These are phyloP conservation scores for Amaurobius ferox DNA, from an alignment of 2,888 invertebrate species.

Conservation along the genomic window DNA sequence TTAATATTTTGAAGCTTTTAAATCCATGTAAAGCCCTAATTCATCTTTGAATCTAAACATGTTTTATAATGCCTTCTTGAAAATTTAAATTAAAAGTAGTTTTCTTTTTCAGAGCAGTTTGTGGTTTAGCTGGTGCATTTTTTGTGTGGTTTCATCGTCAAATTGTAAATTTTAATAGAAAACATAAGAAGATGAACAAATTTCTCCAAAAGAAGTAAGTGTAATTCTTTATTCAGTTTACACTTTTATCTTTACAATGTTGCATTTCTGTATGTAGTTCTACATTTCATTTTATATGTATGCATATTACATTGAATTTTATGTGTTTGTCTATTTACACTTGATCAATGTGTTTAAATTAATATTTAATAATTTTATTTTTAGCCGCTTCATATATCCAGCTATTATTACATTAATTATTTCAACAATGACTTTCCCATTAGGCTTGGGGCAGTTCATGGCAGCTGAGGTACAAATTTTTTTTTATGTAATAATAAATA, in stretches of 20 bases:
- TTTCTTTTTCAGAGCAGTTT: slow-evolving; percentile 78
- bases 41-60: too few relatives aligned
- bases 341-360: too few relatives aligned
- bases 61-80: too few relatives aligned
- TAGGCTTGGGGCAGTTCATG: slow-evolving; percentile 90
- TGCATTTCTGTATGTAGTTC: too few relatives aligned
- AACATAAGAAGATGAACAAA: slow-evolving; percentile 90
- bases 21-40: too few relatives aligned
- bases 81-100: too few relatives aligned
- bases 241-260: too few relatives aligned
- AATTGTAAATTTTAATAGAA: slow-evolving; percentile 95
- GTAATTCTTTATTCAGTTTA: too few relatives aligned
- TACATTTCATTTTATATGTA: background rate
- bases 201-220: slow-evolving; percentile 94
- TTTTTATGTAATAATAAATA: too few relatives aligned
- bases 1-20: too few relatives aligned
- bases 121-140: slow-evolving; percentile 90
- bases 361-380: slow-evolving; percentile 67
- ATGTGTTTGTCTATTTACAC: too few relatives aligned
- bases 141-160: slow-evolving; percentile 95
- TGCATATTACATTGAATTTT: too few relatives aligned
- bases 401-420: slow-evolving; percentile 91
- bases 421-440: slow-evolving; percentile 91
- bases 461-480: slow-evolving; percentile 79
- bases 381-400: slow-evolving; percentile 96